Percentiles rank a stretch among this genome's conserved stretches.
phyloP scores from a whole-genome alignment of 1,140 invertebrate species.

The Calosoma granatense region DNA sequence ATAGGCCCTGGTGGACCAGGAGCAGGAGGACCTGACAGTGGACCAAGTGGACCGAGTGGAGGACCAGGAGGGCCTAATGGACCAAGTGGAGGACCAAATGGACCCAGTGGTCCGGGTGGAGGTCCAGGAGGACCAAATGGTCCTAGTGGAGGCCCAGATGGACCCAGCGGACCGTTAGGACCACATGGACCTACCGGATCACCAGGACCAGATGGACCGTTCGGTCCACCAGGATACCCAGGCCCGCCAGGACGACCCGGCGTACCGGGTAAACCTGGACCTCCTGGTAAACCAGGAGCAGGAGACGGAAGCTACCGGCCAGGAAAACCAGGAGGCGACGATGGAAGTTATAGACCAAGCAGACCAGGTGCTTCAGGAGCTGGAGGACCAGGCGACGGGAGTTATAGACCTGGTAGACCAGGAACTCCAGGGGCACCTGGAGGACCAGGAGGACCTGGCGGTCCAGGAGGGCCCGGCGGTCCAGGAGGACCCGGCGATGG shows the following conservation, averaged over 20 bases:
- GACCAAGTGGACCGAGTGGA: conserved; percentile 26
- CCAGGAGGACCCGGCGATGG: conserved; percentile 7
- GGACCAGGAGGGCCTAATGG: conserved; percentile 21
- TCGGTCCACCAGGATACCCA: conserved; percentile 18
- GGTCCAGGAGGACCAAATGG: conserved; percentile 9
- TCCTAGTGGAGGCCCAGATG: conserved; percentile 6
- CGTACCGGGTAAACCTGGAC: conserved; percentile 1
- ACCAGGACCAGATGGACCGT: conserved; percentile 16
- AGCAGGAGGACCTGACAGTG: conserved; percentile 25
- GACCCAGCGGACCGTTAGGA: conserved; percentile 12
- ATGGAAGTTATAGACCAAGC: conserved; percentile 13
- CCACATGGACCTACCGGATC: conserved; percentile 17
- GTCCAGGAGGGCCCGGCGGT: conserved; percentile 7
- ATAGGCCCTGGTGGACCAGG: background rate
- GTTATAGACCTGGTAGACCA: background rate
- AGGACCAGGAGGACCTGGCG: conserved; percentile 11
- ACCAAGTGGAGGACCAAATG: conserved; percentile 24
- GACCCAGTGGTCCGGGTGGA: conserved; percentile 16
- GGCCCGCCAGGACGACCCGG: conserved; percentile 17
- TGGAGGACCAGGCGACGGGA: background rate
- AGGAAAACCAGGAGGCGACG: conserved; percentile 12
- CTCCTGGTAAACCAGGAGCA: background rate
- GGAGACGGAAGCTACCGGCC: too few species aligned
- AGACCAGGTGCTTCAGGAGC: conserved; percentile 15
- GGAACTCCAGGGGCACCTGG: background rate